These are phyloP conservation scores for Caenorhabditis zanzibari DNA, from an alignment of 2,888 invertebrate genomes.

Conservation along the genomic window DNA sequence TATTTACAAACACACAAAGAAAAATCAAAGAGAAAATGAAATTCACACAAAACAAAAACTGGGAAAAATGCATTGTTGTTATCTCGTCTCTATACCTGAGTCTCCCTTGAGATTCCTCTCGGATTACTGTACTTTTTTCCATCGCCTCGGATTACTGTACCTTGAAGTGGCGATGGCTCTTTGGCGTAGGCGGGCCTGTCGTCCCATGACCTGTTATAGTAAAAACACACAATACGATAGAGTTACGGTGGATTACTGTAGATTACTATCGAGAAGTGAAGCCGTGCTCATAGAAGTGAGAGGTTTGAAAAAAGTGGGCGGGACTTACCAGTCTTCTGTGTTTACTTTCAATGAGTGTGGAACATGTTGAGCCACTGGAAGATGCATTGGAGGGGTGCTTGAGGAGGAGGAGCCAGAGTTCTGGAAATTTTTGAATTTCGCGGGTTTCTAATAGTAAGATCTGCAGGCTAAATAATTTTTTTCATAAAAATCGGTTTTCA, in stretches of 20 bases:
- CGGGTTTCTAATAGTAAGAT: not conserved
- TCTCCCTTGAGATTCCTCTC: slow-evolving; percentile 37
- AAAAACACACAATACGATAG: slow-evolving; percentile 8
- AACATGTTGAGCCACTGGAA: slow-evolving; percentile 52
- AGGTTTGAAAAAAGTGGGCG: not conserved
- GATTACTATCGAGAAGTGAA: slow-evolving; percentile 11
- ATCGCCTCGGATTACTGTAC: slow-evolving; percentile 63
- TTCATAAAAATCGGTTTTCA: too few relatives aligned
- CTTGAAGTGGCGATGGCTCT: slow-evolving; percentile 64
- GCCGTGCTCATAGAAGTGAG: not conserved
- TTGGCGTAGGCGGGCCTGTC: slow-evolving; percentile 47
- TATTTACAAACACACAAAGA: slow-evolving; percentile 16
- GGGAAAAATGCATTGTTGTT: not conserved
- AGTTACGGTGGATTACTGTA: slow-evolving; percentile 30
- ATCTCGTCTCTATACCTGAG: slow-evolving; percentile 70
- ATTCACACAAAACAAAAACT: slow-evolving; percentile 14
- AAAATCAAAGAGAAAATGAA: not conserved
- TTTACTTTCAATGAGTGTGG: slow-evolving; percentile 57
- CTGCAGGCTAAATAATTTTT: not conserved
- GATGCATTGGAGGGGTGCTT: slow-evolving; percentile 47
- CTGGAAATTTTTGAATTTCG: not conserved
- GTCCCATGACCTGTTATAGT: slow-evolving; percentile 49
- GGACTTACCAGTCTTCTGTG: slow-evolving; percentile 66
- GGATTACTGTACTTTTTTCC: slow-evolving; percentile 18
- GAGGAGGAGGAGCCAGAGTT: not conserved